Percentiles rank a stretch among this genome's conserved stretches.
phyloP scores from a whole-genome alignment of 2,113 vertebrate species.

The Lycocorax pyrrhopterus region DNA sequence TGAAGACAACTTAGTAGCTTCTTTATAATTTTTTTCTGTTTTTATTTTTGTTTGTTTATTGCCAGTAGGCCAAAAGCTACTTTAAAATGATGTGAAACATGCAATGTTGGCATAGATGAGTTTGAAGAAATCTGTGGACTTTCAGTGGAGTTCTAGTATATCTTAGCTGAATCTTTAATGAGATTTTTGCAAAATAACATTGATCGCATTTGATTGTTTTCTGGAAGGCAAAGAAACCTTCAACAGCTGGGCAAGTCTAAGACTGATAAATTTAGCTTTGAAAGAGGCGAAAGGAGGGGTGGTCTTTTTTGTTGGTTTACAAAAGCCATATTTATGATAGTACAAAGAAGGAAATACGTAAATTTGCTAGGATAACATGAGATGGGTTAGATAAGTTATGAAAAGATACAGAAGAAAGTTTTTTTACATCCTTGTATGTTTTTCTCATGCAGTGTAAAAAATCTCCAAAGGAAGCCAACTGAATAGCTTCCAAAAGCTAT shows the following conservation, averaged over 20 bases:
- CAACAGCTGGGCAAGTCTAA: neutral
- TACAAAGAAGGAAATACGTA: neutral
- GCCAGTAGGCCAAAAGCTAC: neutral
- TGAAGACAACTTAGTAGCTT: neutral
- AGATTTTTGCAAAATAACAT: neutral
- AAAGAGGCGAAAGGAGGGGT: neutral
- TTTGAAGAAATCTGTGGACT: neutral
- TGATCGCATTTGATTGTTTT: neutral
- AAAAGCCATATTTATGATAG: neutral
- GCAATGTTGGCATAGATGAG: neutral
- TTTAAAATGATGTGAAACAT: neutral
- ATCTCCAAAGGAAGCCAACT: neutral
- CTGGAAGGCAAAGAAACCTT: neutral
- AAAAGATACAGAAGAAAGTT: neutral
- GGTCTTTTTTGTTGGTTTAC: neutral
- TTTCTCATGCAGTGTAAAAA: constrained; percentile 3
- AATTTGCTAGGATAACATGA: neutral
- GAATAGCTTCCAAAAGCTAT: constrained; percentile 32
- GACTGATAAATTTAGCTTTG: neutral
- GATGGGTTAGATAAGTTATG: neutral
- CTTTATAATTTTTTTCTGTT: neutral
- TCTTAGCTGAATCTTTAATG: neutral
- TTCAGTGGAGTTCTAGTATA: neutral
- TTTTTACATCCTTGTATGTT: neutral
- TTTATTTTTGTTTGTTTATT: neutral